Conservation (phyloP, 2,113 vertebrate species). For the Phrynosoma platyrhinos region DNA sequence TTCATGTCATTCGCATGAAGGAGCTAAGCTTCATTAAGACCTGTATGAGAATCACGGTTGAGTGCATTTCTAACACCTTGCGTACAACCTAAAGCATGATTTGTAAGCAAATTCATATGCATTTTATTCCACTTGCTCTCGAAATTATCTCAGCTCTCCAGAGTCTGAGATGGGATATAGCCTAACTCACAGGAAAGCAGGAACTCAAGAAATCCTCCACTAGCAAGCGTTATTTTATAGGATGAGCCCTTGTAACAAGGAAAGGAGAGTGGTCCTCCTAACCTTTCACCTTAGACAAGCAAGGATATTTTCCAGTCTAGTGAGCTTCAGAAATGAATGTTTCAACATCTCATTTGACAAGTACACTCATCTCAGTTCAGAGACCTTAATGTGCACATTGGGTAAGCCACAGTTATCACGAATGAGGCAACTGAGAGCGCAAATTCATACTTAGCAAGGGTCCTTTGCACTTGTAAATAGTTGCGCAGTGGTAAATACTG, state of each 20-base stretch:
- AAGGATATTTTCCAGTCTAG: neutral
- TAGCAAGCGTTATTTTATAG: neutral
- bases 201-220: neutral
- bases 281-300: neutral
- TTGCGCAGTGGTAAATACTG: too few relatives aligned
- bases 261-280: neutral
- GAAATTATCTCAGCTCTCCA: neutral
- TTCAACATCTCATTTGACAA: neutral
- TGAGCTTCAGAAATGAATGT: neutral
- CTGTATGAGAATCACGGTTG: neutral
- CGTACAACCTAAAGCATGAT: neutral
- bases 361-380: neutral
- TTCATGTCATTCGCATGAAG: neutral
- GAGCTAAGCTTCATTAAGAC: neutral
- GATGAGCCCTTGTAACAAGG: neutral
- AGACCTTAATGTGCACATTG: too few relatives aligned
- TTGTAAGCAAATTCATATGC: neutral
- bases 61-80: neutral
- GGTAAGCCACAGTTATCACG: too few relatives aligned
- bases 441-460: too few relatives aligned
- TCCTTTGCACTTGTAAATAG: too few relatives aligned
- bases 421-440: too few relatives aligned
- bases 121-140: neutral
- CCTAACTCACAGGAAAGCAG: conserved; percentile 1
- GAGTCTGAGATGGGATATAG: neutral